Evolutionary conservation across 2,113 vertebrate genomes (phyloP).

Genomic region (Galemys pyrenaicus): DNA sequence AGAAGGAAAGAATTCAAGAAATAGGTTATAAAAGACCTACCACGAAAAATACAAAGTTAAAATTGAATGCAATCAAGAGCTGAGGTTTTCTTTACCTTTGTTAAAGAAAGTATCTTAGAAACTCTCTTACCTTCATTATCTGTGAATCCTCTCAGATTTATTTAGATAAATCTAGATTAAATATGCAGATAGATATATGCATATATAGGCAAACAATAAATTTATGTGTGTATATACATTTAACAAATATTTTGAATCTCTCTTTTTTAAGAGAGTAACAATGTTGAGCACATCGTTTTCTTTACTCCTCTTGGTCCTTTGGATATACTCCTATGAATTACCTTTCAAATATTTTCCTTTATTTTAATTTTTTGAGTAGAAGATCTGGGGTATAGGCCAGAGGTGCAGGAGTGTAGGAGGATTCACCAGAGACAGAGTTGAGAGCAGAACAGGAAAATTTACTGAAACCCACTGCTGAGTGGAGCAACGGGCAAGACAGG

Average conservation of each 20-base stretch:
- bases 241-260: neutral
- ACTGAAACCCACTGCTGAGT: too few species aligned
- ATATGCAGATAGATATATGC: neutral
- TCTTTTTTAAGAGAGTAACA: neutral
- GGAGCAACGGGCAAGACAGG: too few species aligned
- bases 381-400: too few species aligned
- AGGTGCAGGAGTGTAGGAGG: too few species aligned
- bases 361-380: too few species aligned
- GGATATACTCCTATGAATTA: too few species aligned
- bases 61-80: neutral
- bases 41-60: slow-evolving; percentile 21
- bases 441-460: too few species aligned
- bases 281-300: too few species aligned
- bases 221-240: neutral
- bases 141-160: neutral
- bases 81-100: neutral
- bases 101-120: too few species aligned
- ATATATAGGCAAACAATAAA: neutral
- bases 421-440: too few species aligned
- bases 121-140: neutral
- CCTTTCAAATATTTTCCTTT: too few species aligned
- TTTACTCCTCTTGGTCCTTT: too few species aligned
- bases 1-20: neutral
- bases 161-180: neutral
- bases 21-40: neutral